Conservation (phyloP, 2,888 invertebrate genomes). For the Antheraea yamamai region DNA sequence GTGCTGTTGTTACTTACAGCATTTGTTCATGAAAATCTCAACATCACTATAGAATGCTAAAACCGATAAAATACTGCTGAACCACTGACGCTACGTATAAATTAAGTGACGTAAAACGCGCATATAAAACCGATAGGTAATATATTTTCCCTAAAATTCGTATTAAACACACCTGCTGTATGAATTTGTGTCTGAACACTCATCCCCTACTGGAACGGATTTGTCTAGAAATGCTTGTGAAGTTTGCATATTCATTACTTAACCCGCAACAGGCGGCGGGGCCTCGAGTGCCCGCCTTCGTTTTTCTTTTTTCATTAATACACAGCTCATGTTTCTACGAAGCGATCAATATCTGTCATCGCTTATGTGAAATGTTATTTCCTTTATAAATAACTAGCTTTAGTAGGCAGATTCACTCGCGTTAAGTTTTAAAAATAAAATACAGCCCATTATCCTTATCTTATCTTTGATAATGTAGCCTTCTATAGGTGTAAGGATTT, state of each 20-base stretch:
- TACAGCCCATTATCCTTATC: too few species aligned
- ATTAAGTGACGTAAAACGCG: conserved; percentile 13
- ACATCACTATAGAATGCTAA: background rate
- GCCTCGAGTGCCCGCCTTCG: conserved; percentile 47
- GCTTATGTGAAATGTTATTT: background rate
- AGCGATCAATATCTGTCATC: background rate
- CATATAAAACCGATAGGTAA: conserved; percentile 48
- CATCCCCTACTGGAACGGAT: conserved; percentile 59
- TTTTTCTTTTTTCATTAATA: conserved; percentile 43
- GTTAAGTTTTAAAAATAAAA: too few species aligned
- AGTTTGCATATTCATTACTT: conserved; percentile 74
- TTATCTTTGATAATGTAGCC: too few species aligned
- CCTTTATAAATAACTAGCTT: background rate
- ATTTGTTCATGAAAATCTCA: too few species aligned
- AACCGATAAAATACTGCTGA: background rate
- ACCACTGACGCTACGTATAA: conserved; percentile 12
- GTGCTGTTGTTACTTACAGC: too few species aligned
- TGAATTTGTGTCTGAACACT: conserved; percentile 59
- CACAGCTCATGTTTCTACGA: conserved; percentile 37
- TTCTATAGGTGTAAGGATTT: too few species aligned
- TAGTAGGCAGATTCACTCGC: too few species aligned
- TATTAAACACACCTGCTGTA: conserved; percentile 67
- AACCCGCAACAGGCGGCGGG: conserved; percentile 50
- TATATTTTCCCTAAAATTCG: conserved; percentile 65
- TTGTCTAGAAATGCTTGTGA: conserved; percentile 67